These are phyloP conservation scores for Protophormia terraenovae DNA, from an alignment of 2,888 invertebrate species.

Conservation along the genomic window DNA sequence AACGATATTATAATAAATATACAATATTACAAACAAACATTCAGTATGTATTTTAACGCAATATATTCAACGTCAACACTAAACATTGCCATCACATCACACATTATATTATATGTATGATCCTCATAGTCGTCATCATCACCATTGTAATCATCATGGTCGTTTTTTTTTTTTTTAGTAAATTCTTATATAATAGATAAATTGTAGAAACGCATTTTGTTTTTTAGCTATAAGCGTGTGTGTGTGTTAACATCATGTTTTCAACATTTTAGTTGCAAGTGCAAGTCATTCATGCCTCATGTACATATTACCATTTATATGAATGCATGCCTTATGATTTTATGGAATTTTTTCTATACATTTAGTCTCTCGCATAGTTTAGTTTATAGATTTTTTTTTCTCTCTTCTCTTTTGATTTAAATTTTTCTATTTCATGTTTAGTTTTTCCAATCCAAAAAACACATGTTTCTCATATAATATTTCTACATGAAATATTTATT, in stretches of 20 bases:
- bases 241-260: neutral
- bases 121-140: slow-evolving; percentile 29
- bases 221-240: neutral
- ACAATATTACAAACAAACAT: neutral
- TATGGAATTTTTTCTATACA: slow-evolving; percentile 41
- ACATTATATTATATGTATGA: no score
- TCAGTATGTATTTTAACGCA: slow-evolving; percentile 13
- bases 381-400: slow-evolving; percentile 1
- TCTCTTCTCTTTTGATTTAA: neutral
- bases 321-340: slow-evolving; percentile 36
- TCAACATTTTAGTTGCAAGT: slow-evolving; percentile 50
- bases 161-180: slow-evolving; percentile 11
- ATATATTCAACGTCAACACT: slow-evolving; percentile 34
- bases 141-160: slow-evolving; percentile 29
- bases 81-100: neutral
- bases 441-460: slow-evolving; percentile 30
- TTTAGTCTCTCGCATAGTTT: slow-evolving; percentile 1
- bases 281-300: slow-evolving; percentile 51
- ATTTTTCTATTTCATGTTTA: slow-evolving; percentile 5
- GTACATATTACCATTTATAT: slow-evolving; percentile 22
- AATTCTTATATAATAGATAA: slow-evolving; percentile 9
- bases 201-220: slow-evolving; percentile 28
- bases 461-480: slow-evolving; percentile 48
- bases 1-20: slow-evolving; percentile 18
- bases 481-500: no score